These are phyloP conservation scores for Cichladusa arquata DNA, from an alignment of 2,113 vertebrate genomes.

Conservation along the genomic window DNA sequence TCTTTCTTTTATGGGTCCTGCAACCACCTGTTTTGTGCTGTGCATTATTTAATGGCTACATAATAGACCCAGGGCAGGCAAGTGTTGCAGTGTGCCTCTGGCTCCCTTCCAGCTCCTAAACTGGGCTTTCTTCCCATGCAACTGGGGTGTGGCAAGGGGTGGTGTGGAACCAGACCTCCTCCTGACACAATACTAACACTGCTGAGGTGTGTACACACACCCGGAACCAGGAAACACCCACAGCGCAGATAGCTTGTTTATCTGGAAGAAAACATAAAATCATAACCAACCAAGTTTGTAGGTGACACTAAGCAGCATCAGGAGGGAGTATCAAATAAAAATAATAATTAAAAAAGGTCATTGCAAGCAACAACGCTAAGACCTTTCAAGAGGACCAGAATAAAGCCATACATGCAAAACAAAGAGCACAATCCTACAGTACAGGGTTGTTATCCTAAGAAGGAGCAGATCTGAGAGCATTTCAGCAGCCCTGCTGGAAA, in stretches of 20 bases:
- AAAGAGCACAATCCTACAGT: neutral
- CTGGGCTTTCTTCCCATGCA: conserved; percentile 17
- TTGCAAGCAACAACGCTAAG: neutral
- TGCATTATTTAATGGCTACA: neutral
- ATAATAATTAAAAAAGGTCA: neutral
- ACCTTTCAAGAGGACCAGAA: neutral
- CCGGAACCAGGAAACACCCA: neutral
- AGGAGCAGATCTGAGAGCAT: neutral
- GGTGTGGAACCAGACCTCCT: neutral
- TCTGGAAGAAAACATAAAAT: neutral
- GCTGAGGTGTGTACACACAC: neutral
- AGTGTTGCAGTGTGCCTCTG: neutral
- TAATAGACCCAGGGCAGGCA: neutral
- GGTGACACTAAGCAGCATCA: neutral
- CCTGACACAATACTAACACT: conserved; percentile 6
- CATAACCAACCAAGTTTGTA: neutral
- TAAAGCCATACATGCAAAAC: neutral
- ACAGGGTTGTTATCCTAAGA: neutral
- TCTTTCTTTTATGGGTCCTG: neutral
- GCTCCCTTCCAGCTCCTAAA: neutral
- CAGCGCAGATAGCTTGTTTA: neutral
- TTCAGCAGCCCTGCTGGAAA: neutral
- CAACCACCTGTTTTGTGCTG: neutral
- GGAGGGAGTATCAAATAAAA: neutral
- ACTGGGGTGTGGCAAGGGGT: neutral